Conservation (phyloP, 2,888 invertebrate genomes). For the Lucinisca nassula region DNA sequence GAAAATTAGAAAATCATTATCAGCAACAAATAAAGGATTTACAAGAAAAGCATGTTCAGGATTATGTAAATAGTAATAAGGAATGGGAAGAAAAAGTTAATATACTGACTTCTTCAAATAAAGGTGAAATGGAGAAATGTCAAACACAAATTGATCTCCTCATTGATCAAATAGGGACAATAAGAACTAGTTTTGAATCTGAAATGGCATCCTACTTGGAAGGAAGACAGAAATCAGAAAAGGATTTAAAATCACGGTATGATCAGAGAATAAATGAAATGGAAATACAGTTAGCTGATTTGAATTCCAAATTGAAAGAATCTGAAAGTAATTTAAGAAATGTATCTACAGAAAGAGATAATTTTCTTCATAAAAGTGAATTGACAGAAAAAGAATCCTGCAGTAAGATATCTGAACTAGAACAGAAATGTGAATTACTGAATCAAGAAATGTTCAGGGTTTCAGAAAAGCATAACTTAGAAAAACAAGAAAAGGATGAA, state of each 20-base stretch:
- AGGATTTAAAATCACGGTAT: background rate
- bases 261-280: slow-evolving; percentile 11
- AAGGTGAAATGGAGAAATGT: background rate
- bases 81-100: slow-evolving; percentile 73
- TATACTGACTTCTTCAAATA: slow-evolving; percentile 41
- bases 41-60: slow-evolving; percentile 69
- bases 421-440: slow-evolving; percentile 38
- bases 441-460: slow-evolving; percentile 62
- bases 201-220: slow-evolving; percentile 20
- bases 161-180: background rate
- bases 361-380: slow-evolving; percentile 32
- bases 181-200: slow-evolving; percentile 24
- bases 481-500: slow-evolving; percentile 76
- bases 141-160: background rate
- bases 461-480: slow-evolving; percentile 72
- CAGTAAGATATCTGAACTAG: slow-evolving; percentile 14
- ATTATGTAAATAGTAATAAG: slow-evolving; percentile 61
- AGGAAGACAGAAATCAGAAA: slow-evolving; percentile 44
- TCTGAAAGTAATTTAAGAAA: slow-evolving; percentile 20
- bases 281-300: slow-evolving; percentile 25
- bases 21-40: slow-evolving; percentile 74
- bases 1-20: slow-evolving; percentile 72
- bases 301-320: slow-evolving; percentile 37
- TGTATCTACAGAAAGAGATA: slow-evolving; percentile 41
- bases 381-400: slow-evolving; percentile 5